phyloP scores from a whole-genome alignment of 2,797 vertebrate species.

The Todus mexicanus region DNA sequence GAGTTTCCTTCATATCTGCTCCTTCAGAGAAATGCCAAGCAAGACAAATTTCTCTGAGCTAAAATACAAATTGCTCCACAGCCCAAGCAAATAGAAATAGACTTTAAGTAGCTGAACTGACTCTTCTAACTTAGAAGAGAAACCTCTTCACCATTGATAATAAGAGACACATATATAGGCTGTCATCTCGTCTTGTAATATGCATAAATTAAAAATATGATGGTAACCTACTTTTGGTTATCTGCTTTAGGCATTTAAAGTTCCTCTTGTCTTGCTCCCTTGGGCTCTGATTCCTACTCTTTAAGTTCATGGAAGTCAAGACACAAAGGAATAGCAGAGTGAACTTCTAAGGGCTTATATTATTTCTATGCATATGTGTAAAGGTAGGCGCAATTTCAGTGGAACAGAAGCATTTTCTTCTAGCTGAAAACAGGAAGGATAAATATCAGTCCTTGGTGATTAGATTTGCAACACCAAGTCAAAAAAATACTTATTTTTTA shows the following conservation, averaged over 20 bases:
- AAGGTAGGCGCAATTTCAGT: background rate
- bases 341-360: background rate
- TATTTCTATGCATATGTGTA: background rate
- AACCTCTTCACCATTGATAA: background rate
- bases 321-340: conserved; percentile 15
- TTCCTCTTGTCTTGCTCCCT: conserved; percentile 6
- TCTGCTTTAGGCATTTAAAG: conserved; percentile 29
- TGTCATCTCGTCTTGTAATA: background rate
- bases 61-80: background rate
- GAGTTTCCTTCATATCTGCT: background rate
- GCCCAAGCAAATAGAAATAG: background rate
- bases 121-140: background rate
- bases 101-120: background rate
- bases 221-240: conserved; percentile 50
- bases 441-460: background rate
- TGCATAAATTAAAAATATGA: conserved; percentile 29
- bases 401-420: background rate
- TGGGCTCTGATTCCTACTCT: conserved; percentile 16
- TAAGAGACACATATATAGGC: background rate
- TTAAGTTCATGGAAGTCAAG: conserved; percentile 40
- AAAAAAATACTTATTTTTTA: background rate
- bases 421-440: background rate
- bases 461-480: background rate
- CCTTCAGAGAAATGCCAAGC: background rate
- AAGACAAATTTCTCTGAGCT: background rate